A percentile compares a stretch with the other conserved stretches of the same genome.
These are phyloP conservation scores for Vulpes lagopus DNA, from an alignment of 2,113 vertebrate genomes.

Conservation along the genomic window DNA sequence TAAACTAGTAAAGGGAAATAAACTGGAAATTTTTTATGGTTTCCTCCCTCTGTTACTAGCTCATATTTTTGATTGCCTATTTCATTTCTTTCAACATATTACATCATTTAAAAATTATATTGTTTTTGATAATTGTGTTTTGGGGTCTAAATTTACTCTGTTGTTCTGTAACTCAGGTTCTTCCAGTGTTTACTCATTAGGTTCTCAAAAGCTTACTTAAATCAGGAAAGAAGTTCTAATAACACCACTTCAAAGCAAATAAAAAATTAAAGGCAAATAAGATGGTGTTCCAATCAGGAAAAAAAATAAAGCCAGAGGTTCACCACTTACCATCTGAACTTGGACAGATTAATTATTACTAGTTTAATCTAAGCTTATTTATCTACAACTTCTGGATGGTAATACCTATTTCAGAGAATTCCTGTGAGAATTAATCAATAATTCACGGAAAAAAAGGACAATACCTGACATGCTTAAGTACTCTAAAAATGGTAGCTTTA, in stretches of 20 bases:
- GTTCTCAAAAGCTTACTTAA: constrained; percentile 1
- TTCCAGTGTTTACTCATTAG: neutral
- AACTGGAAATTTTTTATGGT: neutral
- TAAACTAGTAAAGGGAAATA: neutral
- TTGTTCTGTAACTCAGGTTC: neutral
- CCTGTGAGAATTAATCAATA: neutral
- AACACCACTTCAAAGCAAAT: neutral
- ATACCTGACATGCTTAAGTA: neutral
- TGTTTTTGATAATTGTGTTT: neutral
- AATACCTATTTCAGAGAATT: neutral
- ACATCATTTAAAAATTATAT: neutral
- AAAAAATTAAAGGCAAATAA: neutral
- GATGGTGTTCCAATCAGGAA: neutral
- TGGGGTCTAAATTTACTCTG: neutral
- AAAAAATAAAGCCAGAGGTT: neutral
- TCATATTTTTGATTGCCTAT: neutral
- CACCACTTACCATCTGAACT: neutral
- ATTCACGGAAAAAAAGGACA: neutral
- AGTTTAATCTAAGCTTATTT: neutral
- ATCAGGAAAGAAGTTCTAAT: neutral
- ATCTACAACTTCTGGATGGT: neutral
- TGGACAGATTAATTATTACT: neutral
- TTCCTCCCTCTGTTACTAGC: neutral
- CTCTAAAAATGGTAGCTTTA: neutral
- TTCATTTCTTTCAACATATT: neutral